Base-by-base conservation (phyloP, 2,888 invertebrate genomes). In the Liodrosophila aerea region DNA sequence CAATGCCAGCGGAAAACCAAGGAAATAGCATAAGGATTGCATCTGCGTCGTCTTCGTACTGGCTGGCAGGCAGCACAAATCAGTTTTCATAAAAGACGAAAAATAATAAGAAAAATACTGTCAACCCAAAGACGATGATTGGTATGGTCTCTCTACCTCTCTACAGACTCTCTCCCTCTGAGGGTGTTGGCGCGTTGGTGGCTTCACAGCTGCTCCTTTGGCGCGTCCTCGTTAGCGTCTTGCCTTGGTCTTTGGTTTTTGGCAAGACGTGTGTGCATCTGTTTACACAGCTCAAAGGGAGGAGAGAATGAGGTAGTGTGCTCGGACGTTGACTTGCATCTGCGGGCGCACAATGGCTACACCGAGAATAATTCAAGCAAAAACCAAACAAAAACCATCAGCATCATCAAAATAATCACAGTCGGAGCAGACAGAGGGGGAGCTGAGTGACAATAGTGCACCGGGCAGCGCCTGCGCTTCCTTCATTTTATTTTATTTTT, bases 261-360 rank as follows among this genome's bases (percentile, higher is more conserved):
- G 86, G 52, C 85, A 78, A 80, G 85, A 76, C 58, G 84, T 80
- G n/a, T n/a, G n/a, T n/a, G 85, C 78, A 78, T 78, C 85, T 78
- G 78, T 78, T 76, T 73, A 83, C 68, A 73, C 82, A 78, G 53
- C 41, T 52, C 16, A 34, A 34, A 11, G 2, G n/a, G 16, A 5
- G 16, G 11, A 36, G 30, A 43, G 7, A 7, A 9, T 16, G 9
- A 15, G 16, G 2, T 29, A n/a, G 29, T 18, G 15, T 9, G 30
- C 63, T 86, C 87, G 87, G 87, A 85, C 87, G 83, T 87, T 87
- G 87, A 87, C 87, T 83, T 80, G 86, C 87, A 87, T 87, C 87
- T 87, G 87, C 87, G 75, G 68, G 69, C 73, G 56, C 62, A 81
- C 84, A 83, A 84, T 80, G 71, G 64, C 46, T 58, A 54, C 59